Evolutionary conservation across 92 coral and sea anemone genomes (phyloP).

Genomic region (Ricordea florida): DNA sequence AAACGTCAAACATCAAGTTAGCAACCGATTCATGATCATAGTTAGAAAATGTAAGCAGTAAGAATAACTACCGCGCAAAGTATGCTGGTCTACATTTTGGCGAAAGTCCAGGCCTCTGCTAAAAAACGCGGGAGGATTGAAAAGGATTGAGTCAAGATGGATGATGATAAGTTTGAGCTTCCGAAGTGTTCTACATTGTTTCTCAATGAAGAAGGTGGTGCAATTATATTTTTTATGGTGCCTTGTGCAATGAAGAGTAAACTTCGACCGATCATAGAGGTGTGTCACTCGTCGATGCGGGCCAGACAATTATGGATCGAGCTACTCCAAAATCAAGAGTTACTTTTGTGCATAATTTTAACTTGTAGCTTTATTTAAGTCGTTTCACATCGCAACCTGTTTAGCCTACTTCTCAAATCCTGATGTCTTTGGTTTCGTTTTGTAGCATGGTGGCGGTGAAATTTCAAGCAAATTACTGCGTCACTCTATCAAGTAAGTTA

Average conservation of each 20-base stretch:
- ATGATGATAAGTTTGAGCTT: background rate
- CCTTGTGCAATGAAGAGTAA: constrained; percentile 22
- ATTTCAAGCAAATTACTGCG: constrained; percentile 5
- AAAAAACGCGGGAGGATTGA: background rate
- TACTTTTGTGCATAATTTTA: background rate
- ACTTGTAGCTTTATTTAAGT: background rate
- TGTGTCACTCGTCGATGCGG: background rate
- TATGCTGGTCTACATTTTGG: too few relatives aligned
- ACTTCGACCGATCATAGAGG: constrained; percentile 12
- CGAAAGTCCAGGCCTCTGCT: too few relatives aligned
- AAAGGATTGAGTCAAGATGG: constrained; percentile 9
- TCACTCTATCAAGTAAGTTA: constrained; percentile 18
- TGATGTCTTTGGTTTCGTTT: background rate
- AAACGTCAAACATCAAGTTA: too few relatives aligned
- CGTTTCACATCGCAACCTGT: background rate
- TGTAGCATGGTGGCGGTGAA: constrained; percentile 27
- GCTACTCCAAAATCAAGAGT: too few relatives aligned
- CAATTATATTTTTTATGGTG: constrained; percentile 22
- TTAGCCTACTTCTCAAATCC: background rate
- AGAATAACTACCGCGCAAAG: too few relatives aligned
- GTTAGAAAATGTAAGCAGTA: too few relatives aligned
- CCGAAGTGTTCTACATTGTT: constrained; percentile 36
- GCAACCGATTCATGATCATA: too few relatives aligned
- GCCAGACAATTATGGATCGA: too few relatives aligned
- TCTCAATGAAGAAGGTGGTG: constrained; percentile 32